These are phyloP conservation scores for Lasioglossum figueresi DNA, from an alignment of 2,888 invertebrate species.

Conservation along the genomic window DNA sequence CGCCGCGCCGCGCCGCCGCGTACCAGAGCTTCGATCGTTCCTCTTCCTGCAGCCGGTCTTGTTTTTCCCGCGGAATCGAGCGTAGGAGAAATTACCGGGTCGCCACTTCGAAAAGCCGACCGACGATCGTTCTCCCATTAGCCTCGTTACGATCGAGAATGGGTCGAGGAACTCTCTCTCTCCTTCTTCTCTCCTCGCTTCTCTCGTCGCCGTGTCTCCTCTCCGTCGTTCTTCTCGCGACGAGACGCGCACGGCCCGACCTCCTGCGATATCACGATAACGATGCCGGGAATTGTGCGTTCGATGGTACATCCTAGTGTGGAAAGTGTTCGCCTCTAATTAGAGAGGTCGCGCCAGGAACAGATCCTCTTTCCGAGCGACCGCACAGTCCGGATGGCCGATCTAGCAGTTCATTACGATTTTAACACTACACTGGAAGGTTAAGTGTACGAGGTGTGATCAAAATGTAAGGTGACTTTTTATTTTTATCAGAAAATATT, in stretches of 20 bases:
- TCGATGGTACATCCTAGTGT: too few relatives aligned
- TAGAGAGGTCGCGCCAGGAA: background rate
- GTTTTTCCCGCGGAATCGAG: slow-evolving; percentile 72
- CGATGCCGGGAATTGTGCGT: background rate
- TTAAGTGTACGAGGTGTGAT: too few relatives aligned
- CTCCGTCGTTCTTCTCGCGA: slow-evolving; percentile 24
- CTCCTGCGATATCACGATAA: background rate
- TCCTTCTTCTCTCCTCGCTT: slow-evolving; percentile 22
- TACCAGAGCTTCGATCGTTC: slow-evolving; percentile 56
- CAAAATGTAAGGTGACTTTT: too few relatives aligned
- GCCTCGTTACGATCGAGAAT: slow-evolving; percentile 78
- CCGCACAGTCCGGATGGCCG: background rate
- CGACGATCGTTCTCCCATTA: slow-evolving; percentile 79
- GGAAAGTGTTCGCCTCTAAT: background rate
- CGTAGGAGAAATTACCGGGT: slow-evolving; percentile 82
- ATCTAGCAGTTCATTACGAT: too few relatives aligned
- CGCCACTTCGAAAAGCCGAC: slow-evolving; percentile 76
- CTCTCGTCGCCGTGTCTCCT: background rate
- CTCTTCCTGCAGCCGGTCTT: slow-evolving; percentile 73
- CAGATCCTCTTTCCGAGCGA: background rate
- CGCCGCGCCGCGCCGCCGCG: background rate
- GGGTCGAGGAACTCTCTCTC: slow-evolving; percentile 70
- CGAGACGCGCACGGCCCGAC: slow-evolving; percentile 23
- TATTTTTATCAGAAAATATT: too few relatives aligned
- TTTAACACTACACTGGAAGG: too few relatives aligned